phyloP scores from a whole-genome alignment of 1,140 invertebrate genomes.

The Ceratina japonica region DNA sequence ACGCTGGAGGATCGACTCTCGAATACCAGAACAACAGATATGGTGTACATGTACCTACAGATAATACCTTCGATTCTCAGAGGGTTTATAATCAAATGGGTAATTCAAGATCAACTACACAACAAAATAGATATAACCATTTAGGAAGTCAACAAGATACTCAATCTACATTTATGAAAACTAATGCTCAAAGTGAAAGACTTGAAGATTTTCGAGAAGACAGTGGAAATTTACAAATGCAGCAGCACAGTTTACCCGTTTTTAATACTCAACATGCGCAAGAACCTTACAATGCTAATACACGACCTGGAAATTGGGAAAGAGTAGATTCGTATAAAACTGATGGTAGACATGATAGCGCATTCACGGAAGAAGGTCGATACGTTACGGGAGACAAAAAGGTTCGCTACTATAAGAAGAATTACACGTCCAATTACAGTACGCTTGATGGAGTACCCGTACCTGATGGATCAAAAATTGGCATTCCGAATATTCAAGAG shows the following conservation, averaged over 20 bases:
- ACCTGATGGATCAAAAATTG: conserved; percentile 3
- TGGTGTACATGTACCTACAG: not conserved
- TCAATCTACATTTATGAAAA: conserved; percentile 17
- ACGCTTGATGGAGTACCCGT: conserved; percentile 24
- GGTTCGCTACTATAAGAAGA: conserved; percentile 65
- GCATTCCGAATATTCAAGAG: conserved; percentile 7
- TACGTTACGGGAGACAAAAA: conserved; percentile 58
- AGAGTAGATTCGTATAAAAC: conserved; percentile 57
- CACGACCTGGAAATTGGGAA: conserved; percentile 53
- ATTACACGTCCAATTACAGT: conserved; percentile 67
- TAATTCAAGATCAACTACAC: conserved; percentile 31
- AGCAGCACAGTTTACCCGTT: conserved; percentile 18
- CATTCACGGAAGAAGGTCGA: conserved; percentile 65
- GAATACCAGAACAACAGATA: conserved; percentile 15
- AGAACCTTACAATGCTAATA: conserved; percentile 8
- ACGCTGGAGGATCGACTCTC: not conserved
- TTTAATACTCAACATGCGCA: conserved; percentile 19
- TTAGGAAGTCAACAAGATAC: conserved; percentile 36
- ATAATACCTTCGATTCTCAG: conserved; percentile 32
- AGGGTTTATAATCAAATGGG: conserved; percentile 20
- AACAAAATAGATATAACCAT: conserved; percentile 30
- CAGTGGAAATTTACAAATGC: conserved; percentile 26
- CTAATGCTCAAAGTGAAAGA: conserved; percentile 41
- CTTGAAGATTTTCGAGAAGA: conserved; percentile 57
- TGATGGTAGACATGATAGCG: conserved; percentile 58